Evolutionary conservation across 1,140 invertebrate genomes (phyloP), one percentile per base, ranked within the genome.

Genomic region (Tetragnatha versicolor): DNA sequence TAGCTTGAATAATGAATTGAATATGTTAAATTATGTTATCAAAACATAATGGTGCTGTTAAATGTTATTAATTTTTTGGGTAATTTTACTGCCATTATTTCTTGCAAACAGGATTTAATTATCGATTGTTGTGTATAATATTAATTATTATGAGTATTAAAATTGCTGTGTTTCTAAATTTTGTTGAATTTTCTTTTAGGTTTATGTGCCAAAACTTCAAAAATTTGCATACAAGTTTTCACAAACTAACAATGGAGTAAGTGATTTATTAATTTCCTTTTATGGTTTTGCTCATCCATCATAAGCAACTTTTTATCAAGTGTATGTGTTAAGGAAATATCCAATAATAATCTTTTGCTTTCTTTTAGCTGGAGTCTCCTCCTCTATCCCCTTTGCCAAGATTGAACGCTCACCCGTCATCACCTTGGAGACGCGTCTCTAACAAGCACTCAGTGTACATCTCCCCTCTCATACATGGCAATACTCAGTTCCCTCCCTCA

Each of bases 141-240:
- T n/a, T n/a, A n/a, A n/a, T n/a, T n/a, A n/a, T n/a, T n/a, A n/a
- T n/a, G n/a, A n/a, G n/a, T n/a, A n/a, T n/a, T n/a, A n/a, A n/a
- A n/a, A n/a, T n/a, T n/a, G n/a, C n/a, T n/a, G n/a, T n/a, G n/a
- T n/a, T n/a, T n/a, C n/a, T n/a, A n/a, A n/a, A n/a, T n/a, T n/a
- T n/a, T n/a, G n/a, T n/a, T n/a, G n/a, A n/a, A 0, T 63, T 76
- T 49, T 80, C 70, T 83, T 85, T 53, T 81, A 87, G 86, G 91
- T 95, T 45, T 97, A 93, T 86, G 92, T 97, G 27, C 90, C 90
- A 68, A 90, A 90, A 83, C 91, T 97, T 83, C 92, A 93, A 81
- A 89, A 90, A 49, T 94, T 94, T 86, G 93, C 92, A 58, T 85
- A 93, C 29, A 90, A 91, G 79, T 93, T 96, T 83, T 89, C 90